phyloP scores from a whole-genome alignment of 2,113 vertebrate genomes.

The Ameiurus melas region DNA sequence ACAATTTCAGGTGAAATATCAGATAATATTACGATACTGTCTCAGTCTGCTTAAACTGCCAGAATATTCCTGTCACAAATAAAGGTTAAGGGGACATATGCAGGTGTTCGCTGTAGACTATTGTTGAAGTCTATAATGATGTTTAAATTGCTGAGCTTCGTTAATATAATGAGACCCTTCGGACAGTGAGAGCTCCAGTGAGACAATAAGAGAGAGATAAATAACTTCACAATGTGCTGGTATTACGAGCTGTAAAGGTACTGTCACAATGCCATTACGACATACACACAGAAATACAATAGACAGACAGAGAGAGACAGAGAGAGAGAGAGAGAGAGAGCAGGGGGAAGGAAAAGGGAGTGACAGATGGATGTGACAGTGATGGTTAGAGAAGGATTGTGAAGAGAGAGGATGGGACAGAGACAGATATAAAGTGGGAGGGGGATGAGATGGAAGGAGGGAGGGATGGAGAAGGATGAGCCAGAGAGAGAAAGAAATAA shows the following conservation, averaged over 20 bases:
- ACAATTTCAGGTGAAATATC: neutral
- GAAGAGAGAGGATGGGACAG: too few species aligned
- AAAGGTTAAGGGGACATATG: neutral
- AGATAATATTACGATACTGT: neutral
- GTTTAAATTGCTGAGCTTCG: constrained; percentile 24
- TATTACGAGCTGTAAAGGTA: neutral
- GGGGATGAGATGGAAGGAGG: neutral
- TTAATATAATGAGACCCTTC: constrained; percentile 9
- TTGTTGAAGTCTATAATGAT: constrained; percentile 12
- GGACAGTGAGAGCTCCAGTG: neutral
- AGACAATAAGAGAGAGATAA: constrained; percentile 7
- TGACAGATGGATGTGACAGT: neutral
- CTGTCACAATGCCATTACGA: neutral
- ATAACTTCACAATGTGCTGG: neutral
- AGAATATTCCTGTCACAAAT: neutral
- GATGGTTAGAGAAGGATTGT: neutral
- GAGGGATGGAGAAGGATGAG: neutral
- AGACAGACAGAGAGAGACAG: neutral
- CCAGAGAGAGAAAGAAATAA: neutral
- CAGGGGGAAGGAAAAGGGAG: neutral
- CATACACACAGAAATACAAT: neutral
- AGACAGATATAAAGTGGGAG: neutral
- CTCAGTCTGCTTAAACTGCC: neutral
- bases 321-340: neutral
- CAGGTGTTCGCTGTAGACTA: constrained; percentile 8